These are phyloP conservation scores for Norana najaformis DNA, from an alignment of 2,888 invertebrate species.

Conservation along the genomic window DNA sequence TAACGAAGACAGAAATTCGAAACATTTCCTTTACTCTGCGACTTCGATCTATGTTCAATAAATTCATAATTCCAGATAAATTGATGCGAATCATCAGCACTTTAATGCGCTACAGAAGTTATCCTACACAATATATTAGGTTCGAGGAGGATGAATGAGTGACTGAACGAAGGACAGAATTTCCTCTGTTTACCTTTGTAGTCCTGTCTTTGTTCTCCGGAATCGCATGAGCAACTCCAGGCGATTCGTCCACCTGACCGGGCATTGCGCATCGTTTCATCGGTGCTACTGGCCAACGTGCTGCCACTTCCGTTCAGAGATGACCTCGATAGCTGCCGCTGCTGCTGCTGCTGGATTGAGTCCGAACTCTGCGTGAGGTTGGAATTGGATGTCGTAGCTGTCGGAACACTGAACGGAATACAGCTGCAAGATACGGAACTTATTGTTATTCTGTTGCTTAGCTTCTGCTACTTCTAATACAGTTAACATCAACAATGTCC, in stretches of 20 bases:
- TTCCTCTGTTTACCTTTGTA: constrained; percentile 8
- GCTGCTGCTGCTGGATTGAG: background rate
- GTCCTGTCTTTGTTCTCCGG: background rate
- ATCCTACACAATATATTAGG: background rate
- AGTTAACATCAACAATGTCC: too few relatives aligned
- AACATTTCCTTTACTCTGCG: too few relatives aligned
- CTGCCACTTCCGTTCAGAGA: constrained; percentile 8
- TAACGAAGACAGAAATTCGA: too few relatives aligned
- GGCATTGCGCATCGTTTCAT: background rate
- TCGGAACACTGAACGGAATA: constrained; percentile 14
- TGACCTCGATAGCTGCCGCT: background rate
- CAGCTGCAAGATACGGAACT: background rate
- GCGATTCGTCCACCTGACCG: background rate
- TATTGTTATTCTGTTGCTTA: too few relatives aligned
- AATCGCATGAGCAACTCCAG: background rate
- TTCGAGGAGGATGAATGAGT: background rate
- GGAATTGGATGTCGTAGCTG: background rate
- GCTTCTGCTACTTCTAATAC: too few relatives aligned
- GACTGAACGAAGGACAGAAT: background rate
- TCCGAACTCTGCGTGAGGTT: constrained; percentile 10
- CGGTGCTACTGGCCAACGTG: background rate
- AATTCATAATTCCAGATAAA: too few relatives aligned
- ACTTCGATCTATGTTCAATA: too few relatives aligned
- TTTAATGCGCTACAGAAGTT: background rate
- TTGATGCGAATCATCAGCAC: too few relatives aligned